A percentile compares a stretch with the other conserved stretches of the same genome.
phyloP scores from a whole-genome alignment of 1,140 invertebrate species.

The Odontomachus brunneus region DNA sequence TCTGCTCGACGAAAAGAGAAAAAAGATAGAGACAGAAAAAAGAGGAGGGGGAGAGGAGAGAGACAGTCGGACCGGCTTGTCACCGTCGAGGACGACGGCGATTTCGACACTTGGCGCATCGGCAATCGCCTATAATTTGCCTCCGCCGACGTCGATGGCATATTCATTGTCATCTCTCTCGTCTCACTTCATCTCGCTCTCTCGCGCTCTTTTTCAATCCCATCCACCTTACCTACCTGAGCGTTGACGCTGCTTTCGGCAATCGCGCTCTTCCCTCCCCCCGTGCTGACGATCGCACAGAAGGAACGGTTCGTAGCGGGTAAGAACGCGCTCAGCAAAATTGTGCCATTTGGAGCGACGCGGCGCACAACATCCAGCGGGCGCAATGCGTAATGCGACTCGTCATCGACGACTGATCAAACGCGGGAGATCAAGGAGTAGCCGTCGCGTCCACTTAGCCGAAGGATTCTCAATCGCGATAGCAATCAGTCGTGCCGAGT shows the following conservation, averaged over 20 bases:
- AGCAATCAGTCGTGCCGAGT: slow-evolving; percentile 46
- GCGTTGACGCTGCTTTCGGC: background rate
- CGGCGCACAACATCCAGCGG: slow-evolving; percentile 46
- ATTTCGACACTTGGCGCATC: slow-evolving; percentile 71
- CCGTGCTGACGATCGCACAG: no score
- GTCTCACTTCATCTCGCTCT: slow-evolving; percentile 68
- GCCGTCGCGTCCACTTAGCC: slow-evolving; percentile 58
- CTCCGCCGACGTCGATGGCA: slow-evolving; percentile 75
- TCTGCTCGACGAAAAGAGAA: slow-evolving; percentile 35
- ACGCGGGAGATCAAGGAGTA: slow-evolving; percentile 43
- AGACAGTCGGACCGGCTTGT: slow-evolving; percentile 73
- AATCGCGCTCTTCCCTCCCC: no score
- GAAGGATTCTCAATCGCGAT: slow-evolving; percentile 60
- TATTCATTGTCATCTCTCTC: slow-evolving; percentile 80
- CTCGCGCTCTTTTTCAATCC: slow-evolving; percentile 66
- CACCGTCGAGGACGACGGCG: slow-evolving; percentile 74
- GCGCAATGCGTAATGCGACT: slow-evolving; percentile 42
- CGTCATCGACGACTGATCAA: slow-evolving; percentile 56
- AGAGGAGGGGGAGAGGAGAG: slow-evolving; percentile 9
- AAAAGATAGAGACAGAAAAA: slow-evolving; percentile 1
- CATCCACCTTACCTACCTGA: slow-evolving; percentile 28
- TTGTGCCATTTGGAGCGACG: slow-evolving; percentile 24
- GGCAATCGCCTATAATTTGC: slow-evolving; percentile 83
- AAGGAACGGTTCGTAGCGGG: no score
- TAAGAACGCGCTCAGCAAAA: background rate